phyloP scores from a whole-genome alignment of 37 sponge, comb jelly and placozoan species.

The Cliona cf. orientalis region DNA sequence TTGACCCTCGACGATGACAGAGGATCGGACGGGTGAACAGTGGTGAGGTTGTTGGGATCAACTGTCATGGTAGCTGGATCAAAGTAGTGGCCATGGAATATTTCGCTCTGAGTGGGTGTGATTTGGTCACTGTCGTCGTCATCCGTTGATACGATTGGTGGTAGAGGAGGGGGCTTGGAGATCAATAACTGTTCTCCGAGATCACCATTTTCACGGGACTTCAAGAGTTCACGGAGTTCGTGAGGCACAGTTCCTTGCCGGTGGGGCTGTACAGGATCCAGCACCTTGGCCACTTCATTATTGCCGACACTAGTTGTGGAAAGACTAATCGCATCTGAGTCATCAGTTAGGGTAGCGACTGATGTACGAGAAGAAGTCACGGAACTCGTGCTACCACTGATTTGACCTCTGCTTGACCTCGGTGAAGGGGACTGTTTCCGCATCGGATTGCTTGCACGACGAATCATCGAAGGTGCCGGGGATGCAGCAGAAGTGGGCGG shows the following conservation, averaged over 20 bases:
- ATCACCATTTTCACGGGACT: neutral
- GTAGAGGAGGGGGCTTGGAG: slow-evolving; percentile 18
- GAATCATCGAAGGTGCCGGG: neutral
- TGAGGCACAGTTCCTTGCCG: neutral
- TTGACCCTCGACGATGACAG: neutral
- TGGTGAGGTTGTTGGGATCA: no score
- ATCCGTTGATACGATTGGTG: slow-evolving; percentile 11
- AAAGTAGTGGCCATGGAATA: neutral
- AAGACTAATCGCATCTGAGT: no score
- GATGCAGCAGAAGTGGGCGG: slow-evolving; percentile 13
- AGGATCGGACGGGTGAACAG: neutral
- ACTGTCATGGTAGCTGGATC: neutral
- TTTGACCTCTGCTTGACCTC: no score
- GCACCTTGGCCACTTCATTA: neutral
- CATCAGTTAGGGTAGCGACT: no score
- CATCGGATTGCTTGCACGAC: slow-evolving; percentile 20
- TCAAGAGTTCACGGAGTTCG: slow-evolving; percentile 10
- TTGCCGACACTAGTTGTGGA: no score
- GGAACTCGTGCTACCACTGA: no score
- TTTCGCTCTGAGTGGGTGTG: neutral
- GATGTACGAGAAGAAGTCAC: no score
- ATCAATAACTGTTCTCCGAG: neutral
- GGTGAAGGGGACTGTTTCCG: neutral
- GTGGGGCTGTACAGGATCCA: slow-evolving; percentile 19
- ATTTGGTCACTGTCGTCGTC: neutral